These are phyloP conservation scores for Synodontis membranacea DNA, from an alignment of 2,113 vertebrate species.

Conservation along the genomic window DNA sequence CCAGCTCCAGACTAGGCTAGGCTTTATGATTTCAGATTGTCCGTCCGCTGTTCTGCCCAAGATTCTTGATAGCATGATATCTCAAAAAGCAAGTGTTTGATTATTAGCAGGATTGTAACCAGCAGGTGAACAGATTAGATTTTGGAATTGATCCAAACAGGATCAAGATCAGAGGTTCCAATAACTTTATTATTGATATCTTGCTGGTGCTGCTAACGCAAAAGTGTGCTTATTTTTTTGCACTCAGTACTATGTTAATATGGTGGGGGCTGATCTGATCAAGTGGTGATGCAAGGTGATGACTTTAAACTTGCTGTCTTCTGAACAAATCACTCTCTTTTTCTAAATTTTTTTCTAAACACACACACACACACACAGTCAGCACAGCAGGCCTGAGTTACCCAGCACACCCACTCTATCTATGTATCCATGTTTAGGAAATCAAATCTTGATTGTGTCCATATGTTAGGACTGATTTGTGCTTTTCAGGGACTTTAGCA, in stretches of 20 bases:
- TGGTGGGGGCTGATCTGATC: no score
- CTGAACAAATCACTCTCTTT: background rate
- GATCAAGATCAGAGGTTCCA: background rate
- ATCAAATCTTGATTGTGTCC: slow-evolving; percentile 61
- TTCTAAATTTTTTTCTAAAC: background rate
- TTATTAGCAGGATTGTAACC: background rate
- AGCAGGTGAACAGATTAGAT: background rate
- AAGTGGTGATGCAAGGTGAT: background rate
- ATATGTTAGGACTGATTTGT: slow-evolving; percentile 63
- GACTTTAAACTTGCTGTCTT: background rate
- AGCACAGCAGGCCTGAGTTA: background rate
- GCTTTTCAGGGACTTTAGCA: slow-evolving; percentile 56
- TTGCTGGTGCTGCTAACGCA: background rate
- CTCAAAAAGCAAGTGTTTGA: background rate
- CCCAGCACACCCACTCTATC: slow-evolving; percentile 52
- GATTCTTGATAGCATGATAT: background rate
- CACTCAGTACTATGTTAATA: no score
- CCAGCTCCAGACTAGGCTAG: no score
- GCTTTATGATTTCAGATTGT: no score
- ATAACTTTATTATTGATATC: background rate
- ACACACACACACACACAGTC: background rate
- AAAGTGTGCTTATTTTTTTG: background rate
- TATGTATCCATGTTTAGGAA: slow-evolving; percentile 55
- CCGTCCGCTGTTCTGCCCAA: no score
- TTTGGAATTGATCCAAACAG: background rate